Evolutionary conservation across 2,113 vertebrate species (phyloP).

Genomic region (Nansenia antarctica): DNA sequence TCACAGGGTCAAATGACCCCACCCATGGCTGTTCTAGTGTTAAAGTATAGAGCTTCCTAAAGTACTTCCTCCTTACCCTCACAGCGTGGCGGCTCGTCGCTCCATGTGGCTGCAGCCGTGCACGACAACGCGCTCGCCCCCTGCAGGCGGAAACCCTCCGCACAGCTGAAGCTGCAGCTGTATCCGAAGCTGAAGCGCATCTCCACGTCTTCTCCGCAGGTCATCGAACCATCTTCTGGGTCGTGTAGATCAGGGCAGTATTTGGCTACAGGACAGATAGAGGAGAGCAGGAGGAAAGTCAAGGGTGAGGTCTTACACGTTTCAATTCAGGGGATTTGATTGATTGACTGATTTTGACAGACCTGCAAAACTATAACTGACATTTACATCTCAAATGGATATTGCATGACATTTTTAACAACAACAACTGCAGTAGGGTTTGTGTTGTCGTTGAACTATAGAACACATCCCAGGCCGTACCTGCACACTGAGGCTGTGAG

Average conservation of each 20-base stretch:
- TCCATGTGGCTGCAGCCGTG: slow-evolving; percentile 72
- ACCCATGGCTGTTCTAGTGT: too few species aligned
- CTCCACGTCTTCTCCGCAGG: slow-evolving; percentile 67
- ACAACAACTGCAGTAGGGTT: not conserved
- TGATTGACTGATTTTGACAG: not conserved
- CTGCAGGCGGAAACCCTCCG: slow-evolving; percentile 60
- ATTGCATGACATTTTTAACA: not conserved
- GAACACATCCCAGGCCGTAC: too few species aligned
- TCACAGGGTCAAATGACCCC: too few species aligned
- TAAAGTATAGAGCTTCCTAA: too few species aligned
- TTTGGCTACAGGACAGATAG: slow-evolving; percentile 52
- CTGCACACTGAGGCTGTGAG: slow-evolving; percentile 58
- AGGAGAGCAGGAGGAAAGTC: not conserved
- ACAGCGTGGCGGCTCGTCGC: slow-evolving; percentile 67
- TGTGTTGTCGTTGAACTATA: not conserved
- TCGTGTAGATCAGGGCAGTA: slow-evolving; percentile 44
- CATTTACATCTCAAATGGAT: not conserved
- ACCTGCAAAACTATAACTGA: not conserved
- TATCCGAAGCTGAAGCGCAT: slow-evolving; percentile 70
- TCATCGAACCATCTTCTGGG: slow-evolving; percentile 53
- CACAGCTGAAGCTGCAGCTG: slow-evolving; percentile 77
- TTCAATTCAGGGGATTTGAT: not conserved
- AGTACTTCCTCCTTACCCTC: slow-evolving; percentile 62
- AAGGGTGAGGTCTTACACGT: not conserved
- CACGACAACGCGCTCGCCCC: slow-evolving; percentile 66